Evolutionary conservation across 1,140 invertebrate species (phyloP).

Genomic region (Harpegnathos saltator): DNA sequence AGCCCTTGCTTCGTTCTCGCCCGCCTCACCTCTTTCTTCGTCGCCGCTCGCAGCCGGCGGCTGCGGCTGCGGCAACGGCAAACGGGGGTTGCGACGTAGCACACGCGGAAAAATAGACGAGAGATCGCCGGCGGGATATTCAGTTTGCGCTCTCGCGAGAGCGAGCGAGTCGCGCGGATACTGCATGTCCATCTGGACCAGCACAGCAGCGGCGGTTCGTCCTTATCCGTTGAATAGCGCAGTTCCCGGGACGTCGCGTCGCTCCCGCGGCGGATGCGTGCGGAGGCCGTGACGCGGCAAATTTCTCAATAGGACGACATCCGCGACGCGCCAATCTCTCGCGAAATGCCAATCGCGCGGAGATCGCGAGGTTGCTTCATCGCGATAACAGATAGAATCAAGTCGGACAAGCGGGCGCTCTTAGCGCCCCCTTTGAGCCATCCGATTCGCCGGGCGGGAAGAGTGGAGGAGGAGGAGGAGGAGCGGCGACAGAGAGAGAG

Average conservation of each 20-base stretch:
- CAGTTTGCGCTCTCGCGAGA: slow-evolving; percentile 59
- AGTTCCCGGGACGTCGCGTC: background rate
- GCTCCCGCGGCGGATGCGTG: background rate
- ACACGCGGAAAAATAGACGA: slow-evolving; percentile 53
- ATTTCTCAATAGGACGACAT: no score
- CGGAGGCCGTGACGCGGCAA: background rate
- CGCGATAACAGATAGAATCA: no score
- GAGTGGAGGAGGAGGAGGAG: no score
- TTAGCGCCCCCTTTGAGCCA: no score
- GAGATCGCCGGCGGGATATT: slow-evolving; percentile 67
- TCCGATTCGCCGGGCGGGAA: no score
- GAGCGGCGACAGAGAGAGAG: no score
- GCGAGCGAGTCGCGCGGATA: slow-evolving; percentile 17
- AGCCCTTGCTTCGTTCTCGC: slow-evolving; percentile 40
- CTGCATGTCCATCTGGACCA: background rate
- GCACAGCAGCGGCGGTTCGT: no score
- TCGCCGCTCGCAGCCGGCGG: slow-evolving; percentile 4
- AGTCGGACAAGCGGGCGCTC: no score
- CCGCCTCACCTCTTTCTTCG: slow-evolving; percentile 38
- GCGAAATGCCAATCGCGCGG: no score
- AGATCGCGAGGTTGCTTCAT: no score
- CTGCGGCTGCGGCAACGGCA: no score
- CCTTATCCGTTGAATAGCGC: slow-evolving; percentile 15
- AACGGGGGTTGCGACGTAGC: slow-evolving; percentile 21
- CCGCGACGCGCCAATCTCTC: slow-evolving; percentile 7